A percentile compares a stretch with the other conserved stretches of the same genome.
Conservation (phyloP, 2,888 invertebrate species). For the Tenthredo notha region DNA sequence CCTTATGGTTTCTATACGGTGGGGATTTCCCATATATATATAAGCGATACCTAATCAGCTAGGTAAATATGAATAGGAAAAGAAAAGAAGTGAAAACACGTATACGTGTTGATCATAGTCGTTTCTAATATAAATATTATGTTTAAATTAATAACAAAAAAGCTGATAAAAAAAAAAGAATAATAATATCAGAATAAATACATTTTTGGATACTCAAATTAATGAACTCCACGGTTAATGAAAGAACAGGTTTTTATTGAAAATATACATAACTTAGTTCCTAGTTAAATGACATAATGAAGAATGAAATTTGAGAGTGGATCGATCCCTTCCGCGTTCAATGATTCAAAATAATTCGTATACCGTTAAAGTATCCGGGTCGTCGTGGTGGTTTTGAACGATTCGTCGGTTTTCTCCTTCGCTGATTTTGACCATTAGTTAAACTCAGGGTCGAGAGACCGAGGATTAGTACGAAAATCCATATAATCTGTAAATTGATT, state of each 20-base stretch:
- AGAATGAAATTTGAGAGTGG: neutral
- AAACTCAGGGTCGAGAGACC: neutral
- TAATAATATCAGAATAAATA: neutral
- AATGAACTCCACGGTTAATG: neutral
- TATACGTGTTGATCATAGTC: neutral
- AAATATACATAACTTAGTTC: neutral
- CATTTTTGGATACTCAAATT: neutral
- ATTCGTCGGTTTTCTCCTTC: slow-evolving; percentile 10
- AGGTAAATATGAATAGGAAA: neutral
- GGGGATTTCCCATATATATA: neutral
- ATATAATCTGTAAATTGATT: slow-evolving; percentile 28
- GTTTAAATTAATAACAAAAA: neutral
- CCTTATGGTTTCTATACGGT: neutral
- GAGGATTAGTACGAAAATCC: slow-evolving; percentile 13
- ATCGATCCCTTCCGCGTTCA: neutral
- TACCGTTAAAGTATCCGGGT: slow-evolving; percentile 30
- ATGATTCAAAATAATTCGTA: slow-evolving; percentile 28
- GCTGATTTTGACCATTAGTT: slow-evolving; percentile 29
- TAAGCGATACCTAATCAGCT: neutral
- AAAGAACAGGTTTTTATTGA: neutral
- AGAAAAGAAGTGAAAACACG: neutral
- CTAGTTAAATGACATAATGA: neutral
- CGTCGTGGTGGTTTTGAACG: slow-evolving; percentile 11
- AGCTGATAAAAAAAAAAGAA: neutral
- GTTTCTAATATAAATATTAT: neutral